Conservation (phyloP, 2,888 invertebrate species). For the Synanthedon tipuliformis region DNA sequence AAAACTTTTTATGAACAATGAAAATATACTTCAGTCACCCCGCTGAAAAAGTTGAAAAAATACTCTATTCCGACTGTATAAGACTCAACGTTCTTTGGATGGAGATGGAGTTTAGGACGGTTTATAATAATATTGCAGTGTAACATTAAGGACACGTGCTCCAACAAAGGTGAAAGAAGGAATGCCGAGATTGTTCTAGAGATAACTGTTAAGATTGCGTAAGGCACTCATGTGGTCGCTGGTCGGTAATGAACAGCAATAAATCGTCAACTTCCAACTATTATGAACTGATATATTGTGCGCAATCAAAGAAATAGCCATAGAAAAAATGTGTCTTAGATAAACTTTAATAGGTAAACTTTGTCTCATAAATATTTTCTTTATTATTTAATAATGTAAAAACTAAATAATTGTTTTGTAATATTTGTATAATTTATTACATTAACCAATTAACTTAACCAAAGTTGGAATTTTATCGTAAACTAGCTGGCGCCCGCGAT, state of each 20-base stretch:
- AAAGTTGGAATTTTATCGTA: no score
- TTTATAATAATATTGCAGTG: background rate
- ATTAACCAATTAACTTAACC: no score
- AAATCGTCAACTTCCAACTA: conserved; percentile 17
- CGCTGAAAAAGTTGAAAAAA: background rate
- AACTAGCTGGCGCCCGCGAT: no score
- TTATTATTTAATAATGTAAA: no score
- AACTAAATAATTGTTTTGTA: no score
- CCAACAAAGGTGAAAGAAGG: conserved; percentile 43
- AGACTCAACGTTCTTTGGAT: background rate
- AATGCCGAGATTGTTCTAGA: conserved; percentile 37
- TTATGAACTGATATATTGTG: background rate
- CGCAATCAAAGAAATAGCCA: background rate
- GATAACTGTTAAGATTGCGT: conserved; percentile 25
- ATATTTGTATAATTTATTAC: no score
- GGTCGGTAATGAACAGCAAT: conserved; percentile 35
- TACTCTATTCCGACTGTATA: background rate
- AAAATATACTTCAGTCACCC: background rate
- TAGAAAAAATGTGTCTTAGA: no score
- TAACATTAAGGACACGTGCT: conserved; percentile 47
- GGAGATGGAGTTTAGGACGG: no score
- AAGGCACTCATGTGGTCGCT: conserved; percentile 12
- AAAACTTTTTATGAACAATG: conserved; percentile 16
- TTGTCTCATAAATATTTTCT: no score
- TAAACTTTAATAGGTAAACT: no score